Evolutionary conservation across 1,140 invertebrate species (phyloP).

Genomic region (Tachypleus tridentatus): DNA sequence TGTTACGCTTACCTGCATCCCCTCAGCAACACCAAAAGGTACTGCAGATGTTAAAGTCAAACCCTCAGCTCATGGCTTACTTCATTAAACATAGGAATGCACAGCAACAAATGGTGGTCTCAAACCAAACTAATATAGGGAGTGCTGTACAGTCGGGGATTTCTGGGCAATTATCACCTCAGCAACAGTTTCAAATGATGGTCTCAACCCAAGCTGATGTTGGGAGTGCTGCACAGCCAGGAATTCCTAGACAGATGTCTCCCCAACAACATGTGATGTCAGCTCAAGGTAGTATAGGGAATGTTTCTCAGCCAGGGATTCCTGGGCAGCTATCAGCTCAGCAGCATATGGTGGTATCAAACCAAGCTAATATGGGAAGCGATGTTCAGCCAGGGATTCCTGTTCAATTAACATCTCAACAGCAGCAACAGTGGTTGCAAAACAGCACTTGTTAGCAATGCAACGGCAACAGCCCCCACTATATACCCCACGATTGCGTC

Average conservation of each 20-base stretch:
- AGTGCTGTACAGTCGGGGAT: conserved; percentile 15
- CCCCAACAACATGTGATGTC: conserved; percentile 20
- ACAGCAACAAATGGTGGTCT: conserved; percentile 25
- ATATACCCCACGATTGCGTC: conserved; percentile 18
- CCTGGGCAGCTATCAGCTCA: too few species aligned
- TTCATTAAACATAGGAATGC: conserved; percentile 83
- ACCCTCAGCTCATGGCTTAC: conserved; percentile 91
- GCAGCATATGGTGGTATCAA: too few species aligned
- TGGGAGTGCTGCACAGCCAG: conserved; percentile 25
- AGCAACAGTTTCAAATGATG: conserved; percentile 27
- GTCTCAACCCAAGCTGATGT: conserved; percentile 41
- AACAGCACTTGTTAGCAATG: conserved; percentile 43
- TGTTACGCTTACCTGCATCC: conserved; percentile 73
- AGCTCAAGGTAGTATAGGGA: background rate
- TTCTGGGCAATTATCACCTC: conserved; percentile 9
- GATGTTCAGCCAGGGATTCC: too few species aligned
- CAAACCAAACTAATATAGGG: conserved; percentile 13
- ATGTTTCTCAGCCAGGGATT: too few species aligned
- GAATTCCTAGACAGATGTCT: conserved; percentile 26
- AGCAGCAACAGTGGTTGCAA: conserved; percentile 39
- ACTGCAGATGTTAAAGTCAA: conserved; percentile 79
- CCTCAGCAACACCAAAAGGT: conserved; percentile 88
- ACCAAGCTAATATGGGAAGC: too few species aligned
- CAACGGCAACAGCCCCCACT: conserved; percentile 37
- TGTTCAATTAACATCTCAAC: conserved; percentile 15